Evolutionary conservation across 2,797 vertebrate species (phyloP), one percentile per base, ranked within the genome.

Genomic region (Sebastes vulpes): DNA sequence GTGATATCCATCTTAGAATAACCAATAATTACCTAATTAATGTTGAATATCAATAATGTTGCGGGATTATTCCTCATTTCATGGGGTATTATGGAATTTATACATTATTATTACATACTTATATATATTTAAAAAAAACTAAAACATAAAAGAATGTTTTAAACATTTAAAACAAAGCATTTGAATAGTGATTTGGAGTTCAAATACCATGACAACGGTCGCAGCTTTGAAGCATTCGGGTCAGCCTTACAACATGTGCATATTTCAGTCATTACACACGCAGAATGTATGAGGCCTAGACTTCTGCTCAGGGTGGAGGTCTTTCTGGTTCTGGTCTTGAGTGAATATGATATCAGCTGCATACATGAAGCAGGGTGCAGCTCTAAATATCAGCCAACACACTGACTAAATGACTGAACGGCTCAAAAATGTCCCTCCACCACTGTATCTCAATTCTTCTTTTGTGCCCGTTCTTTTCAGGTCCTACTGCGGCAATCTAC

Each of bases 361-460:
- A 54, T 31, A 10, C 18, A 75, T 61, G 18, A 52, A 81, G 48
- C 9, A 31, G 58, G 28, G 63, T 1, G 53, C 26, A 84, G 46
- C 31, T 81, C 75, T 77, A 50, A 56, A 65, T 21, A 26, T 63
- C 31, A 63, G 38, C 72, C 65, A 84, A 14, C 28, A 83, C 69
- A 11, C 25, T 50, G 75, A 57, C 64, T 42, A 29, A 26, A 72
- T 80, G 65, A 85, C 52, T 26, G 6, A 74, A 82, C 3, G 32
- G 21, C 28, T 80, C 3, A 79, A 61, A 79, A 68, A 90, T 77
- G 59, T 38, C 4, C 10, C 11, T 81, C 29, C 38, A 42, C 60
- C 60, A 63, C 6, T 5, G 29, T 56, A 6, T 48, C 6, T 16
- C 9, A 32, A 72, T 81, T 26, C 25, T 2, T 57, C 50, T 21